Evolutionary conservation across 1,140 invertebrate species (phyloP).

Genomic region (Caenorhabditis briggsae): DNA sequence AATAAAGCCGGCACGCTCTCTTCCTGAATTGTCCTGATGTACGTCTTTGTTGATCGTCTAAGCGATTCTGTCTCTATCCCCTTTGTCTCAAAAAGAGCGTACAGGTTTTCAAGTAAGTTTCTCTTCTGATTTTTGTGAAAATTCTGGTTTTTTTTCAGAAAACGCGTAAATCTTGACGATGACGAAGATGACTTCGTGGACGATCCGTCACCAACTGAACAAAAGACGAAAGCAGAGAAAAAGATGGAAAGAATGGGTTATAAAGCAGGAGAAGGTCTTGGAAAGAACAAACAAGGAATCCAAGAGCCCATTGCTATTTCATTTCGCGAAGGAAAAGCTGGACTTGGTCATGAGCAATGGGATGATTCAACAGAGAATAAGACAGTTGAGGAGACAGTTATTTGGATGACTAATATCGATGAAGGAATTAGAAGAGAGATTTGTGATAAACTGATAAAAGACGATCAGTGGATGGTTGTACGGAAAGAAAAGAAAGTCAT

Average conservation of each 20-base stretch:
- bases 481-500: conserved; percentile 65
- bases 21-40: too few species aligned
- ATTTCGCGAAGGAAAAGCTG: conserved; percentile 86
- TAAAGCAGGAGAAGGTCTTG: conserved; percentile 86
- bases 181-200: not conserved
- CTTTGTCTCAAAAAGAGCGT: not conserved
- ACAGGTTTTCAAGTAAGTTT: not conserved
- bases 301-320: conserved; percentile 86
- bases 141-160: not conserved
- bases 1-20: too few species aligned
- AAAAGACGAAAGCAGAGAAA: conserved; percentile 42
- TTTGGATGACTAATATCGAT: conserved; percentile 43
- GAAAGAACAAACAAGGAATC: conserved; percentile 84
- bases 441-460: conserved; percentile 54
- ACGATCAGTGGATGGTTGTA: conserved; percentile 66
- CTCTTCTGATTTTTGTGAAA: not conserved
- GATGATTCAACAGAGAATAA: conserved; percentile 50
- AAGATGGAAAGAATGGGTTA: conserved; percentile 80
- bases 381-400: conserved; percentile 27
- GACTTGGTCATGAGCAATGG: conserved; percentile 84
- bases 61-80: too few species aligned
- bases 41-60: too few species aligned
- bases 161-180: not conserved
- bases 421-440: not conserved
- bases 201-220: not conserved